These are phyloP conservation scores for Megalops atlanticus DNA, from an alignment of 2,113 vertebrate genomes.

Conservation along the genomic window DNA sequence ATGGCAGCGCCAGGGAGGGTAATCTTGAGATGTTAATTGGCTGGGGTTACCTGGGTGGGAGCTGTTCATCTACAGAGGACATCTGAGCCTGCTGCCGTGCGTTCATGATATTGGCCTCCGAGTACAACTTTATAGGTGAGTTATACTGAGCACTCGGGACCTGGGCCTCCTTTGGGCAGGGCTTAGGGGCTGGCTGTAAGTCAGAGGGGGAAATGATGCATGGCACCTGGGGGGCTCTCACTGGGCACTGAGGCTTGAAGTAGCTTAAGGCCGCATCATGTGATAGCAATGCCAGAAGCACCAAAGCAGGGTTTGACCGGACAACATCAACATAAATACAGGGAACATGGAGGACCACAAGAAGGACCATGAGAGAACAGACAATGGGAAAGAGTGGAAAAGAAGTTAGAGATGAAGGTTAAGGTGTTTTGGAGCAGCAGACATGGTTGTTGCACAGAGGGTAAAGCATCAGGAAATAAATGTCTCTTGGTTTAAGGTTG, in stretches of 20 bases:
- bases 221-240: slow-evolving; percentile 3
- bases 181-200: slow-evolving; percentile 26
- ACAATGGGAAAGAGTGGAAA: background rate
- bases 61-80: slow-evolving; percentile 34
- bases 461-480: background rate
- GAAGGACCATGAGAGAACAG: background rate
- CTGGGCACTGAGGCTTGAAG: background rate
- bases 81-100: slow-evolving; percentile 44
- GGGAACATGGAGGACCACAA: background rate
- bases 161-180: slow-evolving; percentile 18
- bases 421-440: background rate
- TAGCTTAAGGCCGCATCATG: background rate
- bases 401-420: background rate
- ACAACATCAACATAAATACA: background rate
- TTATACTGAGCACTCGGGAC: slow-evolving; percentile 43
- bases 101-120: slow-evolving; percentile 37
- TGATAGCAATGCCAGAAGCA: background rate
- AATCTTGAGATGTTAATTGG: too few species aligned
- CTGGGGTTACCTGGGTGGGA: slow-evolving; percentile 40
- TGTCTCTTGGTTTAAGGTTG: background rate
- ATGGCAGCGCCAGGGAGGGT: background rate
- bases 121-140: slow-evolving; percentile 43
- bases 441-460: background rate
- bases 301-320: background rate
- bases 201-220: slow-evolving; percentile 20